Percentiles rank a stretch among this genome's conserved stretches.
Evolutionary conservation across 2,888 invertebrate species (phyloP).

Genomic region (Steinernema carpocapsae): DNA sequence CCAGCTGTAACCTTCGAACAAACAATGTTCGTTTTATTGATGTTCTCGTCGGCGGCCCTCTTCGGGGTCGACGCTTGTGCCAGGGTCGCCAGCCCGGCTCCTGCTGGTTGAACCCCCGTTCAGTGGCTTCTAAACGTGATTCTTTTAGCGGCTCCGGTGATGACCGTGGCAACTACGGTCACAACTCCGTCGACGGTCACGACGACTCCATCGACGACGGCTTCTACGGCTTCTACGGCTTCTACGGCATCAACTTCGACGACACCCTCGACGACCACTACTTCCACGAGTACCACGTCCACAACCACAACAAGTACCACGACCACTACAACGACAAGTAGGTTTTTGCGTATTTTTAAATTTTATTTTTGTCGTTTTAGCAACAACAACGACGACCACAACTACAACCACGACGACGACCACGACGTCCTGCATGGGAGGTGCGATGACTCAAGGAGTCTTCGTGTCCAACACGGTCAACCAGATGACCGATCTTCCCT

Average conservation of each 20-base stretch:
- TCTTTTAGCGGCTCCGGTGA: background rate
- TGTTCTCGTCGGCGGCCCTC: background rate
- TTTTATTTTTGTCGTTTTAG: too few relatives aligned
- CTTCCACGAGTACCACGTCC: background rate
- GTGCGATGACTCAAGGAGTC: slow-evolving; percentile 1
- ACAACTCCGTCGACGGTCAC: slow-evolving; percentile 3
- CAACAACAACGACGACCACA: slow-evolving; percentile 3
- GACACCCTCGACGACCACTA: background rate
- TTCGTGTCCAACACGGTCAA: background rate
- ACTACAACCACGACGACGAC: slow-evolving; percentile 20
- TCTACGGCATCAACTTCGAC: background rate
- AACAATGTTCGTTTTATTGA: slow-evolving; percentile 4
- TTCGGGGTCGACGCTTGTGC: background rate
- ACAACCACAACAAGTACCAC: background rate
- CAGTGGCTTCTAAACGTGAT: too few relatives aligned
- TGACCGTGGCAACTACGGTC: background rate
- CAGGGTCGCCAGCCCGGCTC: background rate
- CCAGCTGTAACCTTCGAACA: background rate
- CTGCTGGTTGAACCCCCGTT: too few relatives aligned
- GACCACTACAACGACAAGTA: background rate
- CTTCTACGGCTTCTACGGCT: background rate
- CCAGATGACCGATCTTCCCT: background rate
- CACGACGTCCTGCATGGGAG: slow-evolving; percentile 15
- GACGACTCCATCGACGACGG: background rate
- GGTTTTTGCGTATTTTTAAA: background rate